phyloP scores from a whole-genome alignment of 2,797 vertebrate genomes.

The Clarias platycephalus region DNA sequence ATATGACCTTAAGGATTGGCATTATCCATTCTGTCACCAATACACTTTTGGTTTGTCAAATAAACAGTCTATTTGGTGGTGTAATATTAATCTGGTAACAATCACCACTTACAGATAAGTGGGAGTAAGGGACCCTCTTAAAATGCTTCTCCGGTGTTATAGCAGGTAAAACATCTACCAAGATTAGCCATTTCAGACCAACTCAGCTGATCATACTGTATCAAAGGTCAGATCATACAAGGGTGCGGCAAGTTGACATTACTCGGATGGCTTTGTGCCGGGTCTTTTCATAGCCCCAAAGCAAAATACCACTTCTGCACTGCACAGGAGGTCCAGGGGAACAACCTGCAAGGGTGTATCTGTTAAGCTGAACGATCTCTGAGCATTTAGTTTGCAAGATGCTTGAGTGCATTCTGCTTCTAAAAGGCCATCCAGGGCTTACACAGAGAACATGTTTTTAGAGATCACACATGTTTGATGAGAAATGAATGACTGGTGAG shows the following conservation, averaged over 20 bases:
- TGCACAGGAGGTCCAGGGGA: background rate
- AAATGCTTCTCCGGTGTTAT: background rate
- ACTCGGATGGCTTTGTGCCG: background rate
- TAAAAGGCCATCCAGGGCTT: too few relatives aligned
- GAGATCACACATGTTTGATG: too few relatives aligned
- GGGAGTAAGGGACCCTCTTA: background rate
- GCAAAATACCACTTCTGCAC: too few relatives aligned
- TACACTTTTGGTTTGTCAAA: background rate
- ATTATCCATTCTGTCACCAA: background rate
- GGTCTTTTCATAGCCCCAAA: background rate
- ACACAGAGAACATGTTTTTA: too few relatives aligned
- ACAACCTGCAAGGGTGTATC: background rate
- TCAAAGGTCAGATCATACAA: slow-evolving; percentile 16
- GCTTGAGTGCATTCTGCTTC: too few relatives aligned
- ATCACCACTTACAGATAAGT: background rate
- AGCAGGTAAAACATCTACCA: background rate
- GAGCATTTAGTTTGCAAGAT: background rate
- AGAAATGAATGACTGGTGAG: too few relatives aligned
- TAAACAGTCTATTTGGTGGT: background rate
- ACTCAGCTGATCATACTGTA: background rate
- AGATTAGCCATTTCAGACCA: background rate
- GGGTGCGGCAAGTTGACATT: background rate
- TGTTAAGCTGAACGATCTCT: background rate
- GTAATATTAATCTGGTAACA: background rate
- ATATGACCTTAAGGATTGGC: background rate